Percentiles rank a stretch among this genome's conserved stretches.
Evolutionary conservation across 2,113 vertebrate species (phyloP).

Genomic region (Chitala chitala): DNA sequence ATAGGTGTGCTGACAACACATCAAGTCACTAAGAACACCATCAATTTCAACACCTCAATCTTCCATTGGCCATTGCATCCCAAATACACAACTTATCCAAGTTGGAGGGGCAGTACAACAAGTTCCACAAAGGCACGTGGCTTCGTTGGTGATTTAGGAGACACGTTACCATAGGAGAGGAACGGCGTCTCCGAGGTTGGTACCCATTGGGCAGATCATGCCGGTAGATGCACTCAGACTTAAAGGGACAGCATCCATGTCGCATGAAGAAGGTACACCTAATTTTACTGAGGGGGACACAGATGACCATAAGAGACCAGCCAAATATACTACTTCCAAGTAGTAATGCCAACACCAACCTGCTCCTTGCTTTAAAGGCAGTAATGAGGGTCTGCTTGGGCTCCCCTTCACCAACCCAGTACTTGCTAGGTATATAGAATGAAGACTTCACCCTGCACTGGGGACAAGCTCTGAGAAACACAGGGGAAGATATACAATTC

Average conservation of each 20-base stretch:
- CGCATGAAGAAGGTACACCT: slow-evolving; percentile 68
- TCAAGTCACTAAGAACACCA: no score
- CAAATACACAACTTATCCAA: no score
- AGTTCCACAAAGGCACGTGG: neutral
- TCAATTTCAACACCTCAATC: no score
- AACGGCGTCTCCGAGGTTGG: slow-evolving; percentile 30
- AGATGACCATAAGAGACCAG: neutral
- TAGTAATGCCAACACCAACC: slow-evolving; percentile 53
- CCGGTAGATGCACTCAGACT: slow-evolving; percentile 75
- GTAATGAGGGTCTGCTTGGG: slow-evolving; percentile 70
- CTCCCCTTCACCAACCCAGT: slow-evolving; percentile 67
- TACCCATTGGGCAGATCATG: slow-evolving; percentile 58
- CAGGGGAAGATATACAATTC: neutral
- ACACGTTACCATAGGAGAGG: slow-evolving; percentile 44
- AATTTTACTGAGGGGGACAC: slow-evolving; percentile 61
- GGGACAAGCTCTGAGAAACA: slow-evolving; percentile 69
- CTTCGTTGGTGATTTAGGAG: neutral
- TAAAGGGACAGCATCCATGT: slow-evolving; percentile 72
- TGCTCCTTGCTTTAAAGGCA: slow-evolving; percentile 69
- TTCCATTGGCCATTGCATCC: no score
- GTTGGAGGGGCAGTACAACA: no score
- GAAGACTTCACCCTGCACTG: slow-evolving; percentile 76
- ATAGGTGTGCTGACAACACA: no score
- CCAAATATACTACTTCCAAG: neutral
- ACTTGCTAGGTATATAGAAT: slow-evolving; percentile 79